phyloP scores from a whole-genome alignment of 2,888 invertebrate genomes.

The Erebia epiphron region DNA sequence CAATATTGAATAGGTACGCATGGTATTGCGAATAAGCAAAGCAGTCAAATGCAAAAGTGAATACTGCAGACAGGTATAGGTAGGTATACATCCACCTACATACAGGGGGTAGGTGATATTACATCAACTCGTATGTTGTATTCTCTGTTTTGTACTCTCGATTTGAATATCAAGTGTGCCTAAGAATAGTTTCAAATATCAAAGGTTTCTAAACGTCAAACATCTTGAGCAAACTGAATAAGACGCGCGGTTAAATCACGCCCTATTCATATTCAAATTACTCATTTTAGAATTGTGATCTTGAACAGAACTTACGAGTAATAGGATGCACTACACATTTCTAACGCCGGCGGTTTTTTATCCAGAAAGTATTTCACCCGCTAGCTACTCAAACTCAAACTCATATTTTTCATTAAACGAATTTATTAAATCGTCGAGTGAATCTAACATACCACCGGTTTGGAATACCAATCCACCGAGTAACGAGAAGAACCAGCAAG shows the following conservation, averaged over 20 bases:
- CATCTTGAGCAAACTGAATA: constrained; percentile 39
- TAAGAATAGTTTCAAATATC: constrained; percentile 27
- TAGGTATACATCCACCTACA: too few relatives aligned
- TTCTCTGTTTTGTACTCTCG: not conserved
- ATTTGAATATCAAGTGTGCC: constrained; percentile 24
- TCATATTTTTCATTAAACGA: too few relatives aligned
- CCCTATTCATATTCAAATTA: constrained; percentile 43
- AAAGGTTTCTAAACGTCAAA: constrained; percentile 18
- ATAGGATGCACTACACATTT: not conserved
- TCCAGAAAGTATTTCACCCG: too few relatives aligned
- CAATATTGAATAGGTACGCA: too few relatives aligned
- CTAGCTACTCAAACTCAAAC: too few relatives aligned
- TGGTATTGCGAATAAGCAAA: not conserved
- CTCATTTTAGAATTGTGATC: constrained; percentile 32
- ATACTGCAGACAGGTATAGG: too few relatives aligned
- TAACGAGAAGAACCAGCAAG: too few relatives aligned
- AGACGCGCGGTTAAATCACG: constrained; percentile 41
- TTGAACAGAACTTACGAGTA: constrained; percentile 10
- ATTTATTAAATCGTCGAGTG: too few relatives aligned
- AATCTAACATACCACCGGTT: too few relatives aligned
- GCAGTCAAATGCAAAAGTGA: not conserved
- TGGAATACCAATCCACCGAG: too few relatives aligned
- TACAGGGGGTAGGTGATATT: too few relatives aligned
- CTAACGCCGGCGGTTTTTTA: not conserved
- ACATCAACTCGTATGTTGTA: too few relatives aligned